Evolutionary conservation across 1,140 invertebrate genomes (phyloP), one percentile per base, ranked within the genome.

Genomic region (Eriosoma lanigerum): DNA sequence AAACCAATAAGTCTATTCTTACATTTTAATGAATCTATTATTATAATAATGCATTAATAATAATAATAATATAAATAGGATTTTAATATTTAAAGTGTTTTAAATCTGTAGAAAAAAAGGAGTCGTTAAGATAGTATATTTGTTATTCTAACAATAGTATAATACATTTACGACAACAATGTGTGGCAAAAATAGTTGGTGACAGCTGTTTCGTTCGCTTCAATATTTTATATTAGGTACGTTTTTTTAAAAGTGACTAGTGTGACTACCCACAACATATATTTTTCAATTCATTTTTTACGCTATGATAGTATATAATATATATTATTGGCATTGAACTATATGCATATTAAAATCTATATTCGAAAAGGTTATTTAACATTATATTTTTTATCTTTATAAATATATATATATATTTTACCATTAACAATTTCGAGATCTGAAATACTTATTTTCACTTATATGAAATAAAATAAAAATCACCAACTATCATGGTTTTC

Each of bases 211-310:
- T 46, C 38, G 24, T 46, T 68, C 24, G 46, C 21, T 24, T 24
- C 1, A 46, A 32, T 24, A 19, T 38, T 72, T 50, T 46, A 72
- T 29, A 72, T 50, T 50, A 26, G 2, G 19, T 38, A 8, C 3
- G 32, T 38, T 38, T 38, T 70, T 70, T 70, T 38, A 38, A 38
- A 38, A 38, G 32, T 38, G 3, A 50, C 66, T 50, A 3, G 66
- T 50, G 9, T 52, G 17, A 52, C 21, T 24, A 32, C 46, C 13
- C 17, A 32, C 46, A 13, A 29, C 19, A 48, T 32, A 32, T 46
- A 44, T 66, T 52, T 52, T 72, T 72, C 46, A 72, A 50, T 50
- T 72, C 21, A 72, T 29, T 72, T 52, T 17, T 52, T 50, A 52
- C 10, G 24, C 29, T 29, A 0, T 52, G 29, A 8, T 3, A 3